A percentile compares a stretch with the other conserved stretches of the same genome.
Conservation (phyloP, 30 jellyfish, hydroid and myxozoan species). For the Mastigias papua region DNA sequence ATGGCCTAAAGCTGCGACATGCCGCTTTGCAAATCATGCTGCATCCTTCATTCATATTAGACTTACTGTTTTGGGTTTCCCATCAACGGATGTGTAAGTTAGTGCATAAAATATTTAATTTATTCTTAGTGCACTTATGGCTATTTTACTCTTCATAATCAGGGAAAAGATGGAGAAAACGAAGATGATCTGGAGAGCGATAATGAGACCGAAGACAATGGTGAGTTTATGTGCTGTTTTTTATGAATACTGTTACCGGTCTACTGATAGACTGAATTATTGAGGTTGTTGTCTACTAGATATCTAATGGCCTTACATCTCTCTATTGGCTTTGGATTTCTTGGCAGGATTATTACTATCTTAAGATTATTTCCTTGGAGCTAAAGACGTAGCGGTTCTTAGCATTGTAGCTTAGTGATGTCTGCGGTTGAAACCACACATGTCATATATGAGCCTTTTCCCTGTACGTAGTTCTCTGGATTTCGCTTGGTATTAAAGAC, state of each 20-base stretch:
- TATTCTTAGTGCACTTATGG: neutral
- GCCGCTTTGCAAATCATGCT: too few species aligned
- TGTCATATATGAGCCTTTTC: too few species aligned
- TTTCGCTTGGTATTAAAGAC: too few species aligned
- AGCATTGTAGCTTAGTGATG: neutral
- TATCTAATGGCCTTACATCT: too few species aligned
- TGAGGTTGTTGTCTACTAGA: too few species aligned
- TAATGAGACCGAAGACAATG: slow-evolving; percentile 64
- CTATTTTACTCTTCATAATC: neutral
- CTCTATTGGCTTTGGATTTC: too few species aligned
- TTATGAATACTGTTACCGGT: neutral
- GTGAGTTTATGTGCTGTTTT: slow-evolving; percentile 1
- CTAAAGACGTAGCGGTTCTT: neutral
- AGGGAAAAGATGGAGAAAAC: slow-evolving; percentile 65
- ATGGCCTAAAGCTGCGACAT: too few species aligned
- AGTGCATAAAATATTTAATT: neutral
- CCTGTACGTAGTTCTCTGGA: too few species aligned
- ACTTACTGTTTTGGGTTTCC: too few species aligned
- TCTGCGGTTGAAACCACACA: neutral
- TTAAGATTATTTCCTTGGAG: neutral
- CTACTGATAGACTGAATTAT: too few species aligned
- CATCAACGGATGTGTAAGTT: neutral
- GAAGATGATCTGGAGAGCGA: slow-evolving; percentile 73
- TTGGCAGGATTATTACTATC: neutral
- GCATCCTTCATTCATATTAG: too few species aligned